Base-by-base conservation (phyloP, 2,113 vertebrate genomes). In the Erpornis zantholeuca region DNA sequence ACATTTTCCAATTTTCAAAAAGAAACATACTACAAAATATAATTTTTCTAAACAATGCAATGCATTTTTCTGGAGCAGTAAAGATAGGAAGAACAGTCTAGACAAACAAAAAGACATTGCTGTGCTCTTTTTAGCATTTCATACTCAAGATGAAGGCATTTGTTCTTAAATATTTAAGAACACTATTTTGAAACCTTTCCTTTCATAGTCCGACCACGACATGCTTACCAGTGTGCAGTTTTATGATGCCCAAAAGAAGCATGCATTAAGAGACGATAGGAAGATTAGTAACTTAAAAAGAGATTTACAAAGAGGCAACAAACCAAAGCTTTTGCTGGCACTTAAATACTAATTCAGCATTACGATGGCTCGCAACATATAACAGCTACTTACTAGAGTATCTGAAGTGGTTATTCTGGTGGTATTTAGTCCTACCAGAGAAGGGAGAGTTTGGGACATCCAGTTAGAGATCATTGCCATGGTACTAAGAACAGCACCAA, bases 381-480 rank as follows among this genome's bases (percentile, higher is more conserved):
- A 50, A 42, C 19, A 95, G 82, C 94, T 96, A 98, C 98, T 98
- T 98, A 98, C 98, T 97, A 97, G 97, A 91, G 95, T 87, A 70
- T 98, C 98, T 95, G 98, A 93, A 57, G 97, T 96, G 72, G 91
- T 94, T 86, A 97, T 97, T 90, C 91, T 97, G 64, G 98, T 99
- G 94, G 97, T 98, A 69, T 99, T 99, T 86, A 99, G 98, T 97
- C 99, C 99, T 78, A 99, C 98, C 94, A 99, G 98, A 50, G 98
- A 98, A 24, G 99, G 99, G 90, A 99, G 98, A 31, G 98, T 99
- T 98, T 99, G 99, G 97, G 99, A 99, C 99, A 99, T 99, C 99
- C 99, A 99, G 98, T 99, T 99, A 70, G 99, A 99, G 57, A 99
- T 98, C 98, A 99, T 99, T 79, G 99, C 99, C 99, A 99, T 98